These are phyloP conservation scores for Danionella cerebrum DNA, from an alignment of 2,113 vertebrate species.

Conservation along the genomic window DNA sequence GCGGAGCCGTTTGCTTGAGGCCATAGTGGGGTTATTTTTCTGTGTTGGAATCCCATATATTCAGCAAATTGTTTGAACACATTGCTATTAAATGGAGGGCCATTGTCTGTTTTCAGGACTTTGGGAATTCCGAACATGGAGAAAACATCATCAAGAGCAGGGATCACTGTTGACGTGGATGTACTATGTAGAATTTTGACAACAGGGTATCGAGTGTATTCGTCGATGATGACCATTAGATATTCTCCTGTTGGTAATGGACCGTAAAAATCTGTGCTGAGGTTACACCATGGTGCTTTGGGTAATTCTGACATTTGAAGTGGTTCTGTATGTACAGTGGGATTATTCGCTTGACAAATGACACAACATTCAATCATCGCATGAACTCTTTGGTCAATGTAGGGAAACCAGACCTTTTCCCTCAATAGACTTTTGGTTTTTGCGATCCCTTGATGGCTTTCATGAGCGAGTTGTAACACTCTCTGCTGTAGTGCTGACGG, in stretches of 20 bases:
- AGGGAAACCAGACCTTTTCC: slow-evolving; percentile 22
- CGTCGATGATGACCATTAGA: slow-evolving; percentile 18
- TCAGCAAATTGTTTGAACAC: too few relatives aligned
- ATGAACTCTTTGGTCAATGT: slow-evolving; percentile 17
- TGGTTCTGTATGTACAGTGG: background rate
- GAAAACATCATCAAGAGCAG: too few relatives aligned
- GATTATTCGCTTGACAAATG: slow-evolving; percentile 19
- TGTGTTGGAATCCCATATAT: too few relatives aligned
- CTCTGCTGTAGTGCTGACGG: too few relatives aligned
- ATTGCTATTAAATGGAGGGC: too few relatives aligned
- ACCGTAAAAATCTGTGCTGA: slow-evolving; percentile 28
- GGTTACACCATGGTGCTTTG: slow-evolving; percentile 6
- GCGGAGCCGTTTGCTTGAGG: too few relatives aligned
- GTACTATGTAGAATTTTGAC: background rate
- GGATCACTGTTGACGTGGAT: background rate
- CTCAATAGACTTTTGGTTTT: slow-evolving; percentile 21
- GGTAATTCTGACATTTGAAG: background rate
- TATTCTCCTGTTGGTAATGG: slow-evolving; percentile 25
- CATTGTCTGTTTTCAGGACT: too few relatives aligned
- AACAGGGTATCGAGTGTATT: too few relatives aligned
- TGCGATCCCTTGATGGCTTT: too few relatives aligned
- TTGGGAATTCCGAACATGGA: too few relatives aligned
- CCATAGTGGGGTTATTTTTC: too few relatives aligned
- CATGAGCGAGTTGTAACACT: too few relatives aligned
- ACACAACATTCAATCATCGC: background rate